Conservation (phyloP, 1,140 invertebrate genomes). For the Leptinotarsa undecemlineata region DNA sequence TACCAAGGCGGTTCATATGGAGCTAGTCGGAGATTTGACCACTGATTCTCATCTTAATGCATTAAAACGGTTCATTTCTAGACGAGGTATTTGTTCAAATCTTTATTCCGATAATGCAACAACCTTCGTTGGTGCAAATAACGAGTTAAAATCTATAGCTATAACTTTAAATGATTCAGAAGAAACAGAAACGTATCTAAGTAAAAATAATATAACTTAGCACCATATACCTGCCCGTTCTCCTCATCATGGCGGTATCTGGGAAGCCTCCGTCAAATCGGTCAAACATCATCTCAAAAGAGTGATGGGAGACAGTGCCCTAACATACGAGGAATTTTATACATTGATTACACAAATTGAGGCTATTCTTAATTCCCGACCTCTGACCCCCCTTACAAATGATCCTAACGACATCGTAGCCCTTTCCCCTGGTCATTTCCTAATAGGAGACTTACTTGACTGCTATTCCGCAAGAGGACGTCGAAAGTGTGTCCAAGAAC, state of each 20-base stretch:
- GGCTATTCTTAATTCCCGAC: conserved; percentile 38
- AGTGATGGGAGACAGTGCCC: conserved; percentile 35
- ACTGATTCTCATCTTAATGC: conserved; percentile 42
- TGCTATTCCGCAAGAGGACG: conserved; percentile 24
- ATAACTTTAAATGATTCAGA: not conserved
- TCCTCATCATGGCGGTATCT: conserved; percentile 52
- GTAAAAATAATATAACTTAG: conserved; percentile 39
- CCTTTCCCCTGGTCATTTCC: conserved; percentile 41
- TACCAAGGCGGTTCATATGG: conserved; percentile 52
- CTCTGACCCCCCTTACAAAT: conserved; percentile 29
- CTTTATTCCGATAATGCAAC: conserved; percentile 43
- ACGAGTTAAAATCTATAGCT: conserved; percentile 10
- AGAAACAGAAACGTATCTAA: conserved; percentile 46
- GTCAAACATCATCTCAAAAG: conserved; percentile 48
- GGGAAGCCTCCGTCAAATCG: conserved; percentile 49
- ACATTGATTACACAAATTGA: conserved; percentile 44
- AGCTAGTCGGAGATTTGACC: conserved; percentile 48
- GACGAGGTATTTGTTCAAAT: conserved; percentile 42
- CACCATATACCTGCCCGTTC: conserved; percentile 50
- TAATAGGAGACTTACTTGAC: conserved; percentile 32
- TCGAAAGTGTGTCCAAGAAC: conserved; percentile 17
- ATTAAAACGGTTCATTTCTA: conserved; percentile 48
- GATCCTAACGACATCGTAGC: conserved; percentile 36
- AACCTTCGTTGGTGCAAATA: conserved; percentile 36
- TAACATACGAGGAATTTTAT: conserved; percentile 47